These are phyloP conservation scores for Gymnobelideus leadbeateri DNA, from an alignment of 2,113 vertebrate species.

Conservation along the genomic window DNA sequence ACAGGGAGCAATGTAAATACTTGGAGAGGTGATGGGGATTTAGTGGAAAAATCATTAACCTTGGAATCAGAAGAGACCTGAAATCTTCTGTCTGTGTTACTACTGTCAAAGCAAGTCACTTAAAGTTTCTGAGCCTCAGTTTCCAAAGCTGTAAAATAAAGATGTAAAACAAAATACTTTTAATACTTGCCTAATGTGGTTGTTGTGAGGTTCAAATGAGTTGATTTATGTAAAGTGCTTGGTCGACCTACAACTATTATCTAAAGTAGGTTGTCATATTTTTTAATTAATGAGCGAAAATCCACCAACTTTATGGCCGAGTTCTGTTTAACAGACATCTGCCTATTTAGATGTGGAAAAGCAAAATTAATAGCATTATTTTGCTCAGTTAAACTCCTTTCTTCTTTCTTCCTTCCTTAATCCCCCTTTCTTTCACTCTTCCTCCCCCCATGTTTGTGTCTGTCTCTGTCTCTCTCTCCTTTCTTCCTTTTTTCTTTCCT, in stretches of 20 bases:
- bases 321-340: background rate
- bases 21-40: background rate
- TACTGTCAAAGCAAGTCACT: background rate
- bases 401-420: background rate
- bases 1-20: background rate
- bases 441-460: no score
- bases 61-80: background rate
- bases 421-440: background rate
- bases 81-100: background rate
- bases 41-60: background rate
- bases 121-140: background rate
- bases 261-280: background rate
- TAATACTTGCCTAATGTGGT: background rate
- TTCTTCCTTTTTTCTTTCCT: background rate
- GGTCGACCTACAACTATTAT: background rate
- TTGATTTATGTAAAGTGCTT: background rate
- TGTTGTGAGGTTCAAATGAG: background rate
- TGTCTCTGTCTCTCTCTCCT: background rate
- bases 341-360: background rate
- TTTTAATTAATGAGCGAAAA: conserved; percentile 19
- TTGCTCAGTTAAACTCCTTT: background rate
- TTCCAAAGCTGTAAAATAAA: background rate
- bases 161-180: background rate
- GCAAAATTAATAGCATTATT: background rate
- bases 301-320: background rate